phyloP scores from a whole-genome alignment of 1,140 invertebrate genomes.

The Maconellicoccus hirsutus region DNA sequence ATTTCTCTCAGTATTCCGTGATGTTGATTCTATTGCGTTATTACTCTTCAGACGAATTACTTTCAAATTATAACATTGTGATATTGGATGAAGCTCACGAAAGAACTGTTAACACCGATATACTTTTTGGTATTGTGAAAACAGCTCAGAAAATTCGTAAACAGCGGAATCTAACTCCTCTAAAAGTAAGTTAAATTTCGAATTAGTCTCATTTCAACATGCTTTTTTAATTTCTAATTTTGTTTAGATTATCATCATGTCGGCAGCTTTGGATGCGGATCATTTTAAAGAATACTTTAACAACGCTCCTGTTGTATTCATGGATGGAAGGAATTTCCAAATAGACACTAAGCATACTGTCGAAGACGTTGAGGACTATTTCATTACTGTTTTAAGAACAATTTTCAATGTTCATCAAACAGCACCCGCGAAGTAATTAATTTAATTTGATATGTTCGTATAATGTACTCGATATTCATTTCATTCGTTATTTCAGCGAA shows the following conservation, averaged over 20 bases:
- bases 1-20: too few species aligned
- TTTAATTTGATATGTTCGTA: neutral
- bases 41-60: slow-evolving; percentile 43
- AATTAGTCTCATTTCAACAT: too few species aligned
- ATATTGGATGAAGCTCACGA: slow-evolving; percentile 98
- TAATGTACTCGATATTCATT: neutral
- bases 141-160: slow-evolving; percentile 59
- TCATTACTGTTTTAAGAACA: slow-evolving; percentile 64
- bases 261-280: slow-evolving; percentile 91
- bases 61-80: slow-evolving; percentile 68
- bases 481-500: slow-evolving; percentile 42
- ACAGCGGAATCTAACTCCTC: slow-evolving; percentile 42
- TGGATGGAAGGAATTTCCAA: slow-evolving; percentile 78
- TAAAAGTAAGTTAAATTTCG: slow-evolving; percentile 45
- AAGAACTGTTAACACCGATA: slow-evolving; percentile 87
- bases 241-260: slow-evolving; percentile 83
- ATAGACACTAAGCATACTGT: slow-evolving; percentile 65
- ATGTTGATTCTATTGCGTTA: slow-evolving; percentile 11
- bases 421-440: slow-evolving; percentile 58
- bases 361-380: slow-evolving; percentile 72
- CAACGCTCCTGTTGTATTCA: slow-evolving; percentile 68
- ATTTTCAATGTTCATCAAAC: slow-evolving; percentile 84
- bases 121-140: slow-evolving; percentile 76
- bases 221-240: too few species aligned
- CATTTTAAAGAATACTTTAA: slow-evolving; percentile 85